Base-by-base conservation (phyloP, 1,140 invertebrate species). In the Ceratitis capitata region DNA sequence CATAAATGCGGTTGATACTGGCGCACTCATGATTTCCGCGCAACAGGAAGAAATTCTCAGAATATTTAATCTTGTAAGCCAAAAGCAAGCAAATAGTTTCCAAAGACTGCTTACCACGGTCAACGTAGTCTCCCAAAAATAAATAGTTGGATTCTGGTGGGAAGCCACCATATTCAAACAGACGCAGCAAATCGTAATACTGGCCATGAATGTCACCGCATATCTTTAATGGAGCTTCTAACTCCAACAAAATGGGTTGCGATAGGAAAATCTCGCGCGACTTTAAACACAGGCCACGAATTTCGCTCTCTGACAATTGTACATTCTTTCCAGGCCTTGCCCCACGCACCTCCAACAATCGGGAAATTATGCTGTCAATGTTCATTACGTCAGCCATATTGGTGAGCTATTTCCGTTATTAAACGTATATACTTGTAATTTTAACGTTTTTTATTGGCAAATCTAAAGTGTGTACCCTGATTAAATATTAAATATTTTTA, bases 81-180 rank as follows among this genome's bases (percentile, higher is more conserved):
- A 99, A 94, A 86, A 98, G 93, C 85, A 98, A 93, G 92, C 97
- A 98, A 89, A 98, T 98, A 35, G 97, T 98, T 93, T 98, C 99
- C 93, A 95, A 92, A 1, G 96, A 96, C 89, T 97, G 96, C 92
- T 97, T 97, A 86, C 96, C 96, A 91, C 96, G 94, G 89, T 97
- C 96, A 23, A 97, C 96, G 89, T 97, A 97, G 91, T 97, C 96
- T 49, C 96, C 96, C 87, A 99, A 94, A 93, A 99, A 99, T 86
- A 99, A 94, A 93, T 99, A 99, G 94, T 99, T 99, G 58, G 98
- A 98, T 93, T 99, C 99, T 47, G 99, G 99, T 51, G 99, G 99
- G 92, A 99, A 99, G 45, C 99, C 98, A 85, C 99, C 99, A 92
- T 99, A 99, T 92, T 99, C 99, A 93, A 99, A 99, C 85, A 99